Percentiles rank a stretch among this genome's conserved stretches.
These are phyloP conservation scores for Chrysotoxum bicinctum DNA, from an alignment of 2,888 invertebrate species.

Conservation along the genomic window DNA sequence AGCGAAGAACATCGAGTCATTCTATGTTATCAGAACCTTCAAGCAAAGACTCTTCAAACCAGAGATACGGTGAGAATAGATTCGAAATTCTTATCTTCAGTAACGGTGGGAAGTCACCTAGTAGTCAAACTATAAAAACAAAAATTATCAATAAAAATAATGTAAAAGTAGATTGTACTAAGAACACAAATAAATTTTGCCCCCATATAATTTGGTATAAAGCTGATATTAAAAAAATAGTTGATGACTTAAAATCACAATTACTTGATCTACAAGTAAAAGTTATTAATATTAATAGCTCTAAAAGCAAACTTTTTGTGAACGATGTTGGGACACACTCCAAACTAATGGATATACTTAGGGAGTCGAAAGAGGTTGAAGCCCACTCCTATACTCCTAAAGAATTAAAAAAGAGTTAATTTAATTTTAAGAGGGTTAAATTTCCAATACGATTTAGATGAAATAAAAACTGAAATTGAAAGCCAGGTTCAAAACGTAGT, in stretches of 20 bases:
- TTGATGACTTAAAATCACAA: neutral
- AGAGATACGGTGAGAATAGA: neutral
- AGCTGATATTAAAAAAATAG: neutral
- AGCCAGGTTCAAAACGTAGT: neutral
- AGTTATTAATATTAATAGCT: neutral
- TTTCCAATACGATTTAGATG: no score
- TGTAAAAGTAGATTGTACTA: no score
- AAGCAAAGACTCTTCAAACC: neutral
- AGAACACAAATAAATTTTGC: neutral
- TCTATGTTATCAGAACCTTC: no score
- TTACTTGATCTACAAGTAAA: neutral
- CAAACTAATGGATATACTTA: neutral
- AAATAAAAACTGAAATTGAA: neutral
- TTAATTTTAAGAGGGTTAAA: neutral
- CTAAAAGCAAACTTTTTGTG: neutral
- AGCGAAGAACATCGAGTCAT: neutral
- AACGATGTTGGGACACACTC: neutral
- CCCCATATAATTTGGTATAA: no score
- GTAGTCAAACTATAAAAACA: no score
- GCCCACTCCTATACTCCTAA: neutral
- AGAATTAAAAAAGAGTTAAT: neutral
- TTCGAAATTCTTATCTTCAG: neutral
- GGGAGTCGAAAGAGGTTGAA: no score
- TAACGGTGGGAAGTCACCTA: no score
- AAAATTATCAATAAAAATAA: no score